Evolutionary conservation across 37 sponge, comb jelly and placozoan genomes (phyloP).

Genomic region (Tethya wilhelma): DNA sequence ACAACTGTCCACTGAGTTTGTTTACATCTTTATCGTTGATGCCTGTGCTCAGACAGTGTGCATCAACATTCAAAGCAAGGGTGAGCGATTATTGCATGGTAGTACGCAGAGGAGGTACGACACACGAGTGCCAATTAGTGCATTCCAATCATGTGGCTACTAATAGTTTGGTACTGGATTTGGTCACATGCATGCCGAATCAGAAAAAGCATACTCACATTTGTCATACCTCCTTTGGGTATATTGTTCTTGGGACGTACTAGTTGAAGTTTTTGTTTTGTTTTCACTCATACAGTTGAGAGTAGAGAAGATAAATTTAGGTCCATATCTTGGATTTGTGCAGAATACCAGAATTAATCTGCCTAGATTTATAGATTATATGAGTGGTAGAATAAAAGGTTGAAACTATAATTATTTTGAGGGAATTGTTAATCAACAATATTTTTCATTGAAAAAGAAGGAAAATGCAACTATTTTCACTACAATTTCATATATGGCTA

Average conservation of each 20-base stretch:
- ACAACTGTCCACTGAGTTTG: slow-evolving; percentile 17
- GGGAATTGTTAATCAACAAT: no score
- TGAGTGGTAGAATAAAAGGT: slow-evolving; percentile 14
- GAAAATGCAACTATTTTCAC: no score
- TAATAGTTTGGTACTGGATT: no score
- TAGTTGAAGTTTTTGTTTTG: not conserved
- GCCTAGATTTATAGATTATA: slow-evolving; percentile 32
- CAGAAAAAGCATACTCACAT: no score
- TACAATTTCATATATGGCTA: no score
- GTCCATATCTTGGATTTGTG: slow-evolving; percentile 1
- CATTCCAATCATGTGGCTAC: not conserved
- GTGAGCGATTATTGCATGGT: slow-evolving; percentile 4
- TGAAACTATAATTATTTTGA: not conserved
- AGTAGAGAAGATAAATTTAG: slow-evolving; percentile 3
- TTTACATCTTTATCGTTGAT: slow-evolving; percentile 1
- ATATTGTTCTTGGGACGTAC: not conserved
- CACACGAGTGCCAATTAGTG: not conserved
- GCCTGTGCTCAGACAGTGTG: not conserved
- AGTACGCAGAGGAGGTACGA: not conserved
- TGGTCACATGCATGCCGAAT: no score
- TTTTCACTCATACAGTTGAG: slow-evolving; percentile 1
- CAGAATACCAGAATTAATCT: slow-evolving; percentile 2
- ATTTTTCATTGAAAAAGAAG: not conserved
- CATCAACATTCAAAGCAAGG: slow-evolving; percentile 11
- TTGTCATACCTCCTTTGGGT: no score